phyloP scores from a whole-genome alignment of 2,113 vertebrate species.

The Sminthopsis crassicaudata region DNA sequence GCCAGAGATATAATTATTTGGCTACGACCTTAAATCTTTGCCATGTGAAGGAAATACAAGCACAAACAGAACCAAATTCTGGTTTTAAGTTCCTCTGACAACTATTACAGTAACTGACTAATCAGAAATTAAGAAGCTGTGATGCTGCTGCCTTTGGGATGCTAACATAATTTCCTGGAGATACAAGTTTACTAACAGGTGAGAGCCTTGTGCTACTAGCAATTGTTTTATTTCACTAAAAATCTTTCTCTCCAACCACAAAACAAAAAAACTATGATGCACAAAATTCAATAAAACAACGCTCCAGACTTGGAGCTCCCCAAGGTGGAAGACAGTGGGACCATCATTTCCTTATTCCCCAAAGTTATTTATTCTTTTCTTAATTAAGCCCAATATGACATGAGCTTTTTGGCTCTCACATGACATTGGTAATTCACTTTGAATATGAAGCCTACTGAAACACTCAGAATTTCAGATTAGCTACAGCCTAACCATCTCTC shows the following conservation, averaged over 20 bases:
- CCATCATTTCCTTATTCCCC: neutral
- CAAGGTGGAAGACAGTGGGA: neutral
- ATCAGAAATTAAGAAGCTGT: slow-evolving; percentile 88
- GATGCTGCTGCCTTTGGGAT: slow-evolving; percentile 91
- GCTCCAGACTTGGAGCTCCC: neutral
- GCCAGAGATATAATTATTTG: slow-evolving; percentile 86
- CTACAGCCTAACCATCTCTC: neutral
- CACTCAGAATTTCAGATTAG: neutral
- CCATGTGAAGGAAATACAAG: slow-evolving; percentile 92
- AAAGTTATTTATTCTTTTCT: neutral
- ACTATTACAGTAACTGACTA: slow-evolving; percentile 92
- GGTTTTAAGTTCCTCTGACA: slow-evolving; percentile 89
- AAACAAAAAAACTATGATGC: no score
- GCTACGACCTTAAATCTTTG: slow-evolving; percentile 90
- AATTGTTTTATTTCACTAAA: slow-evolving; percentile 21
- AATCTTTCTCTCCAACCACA: neutral
- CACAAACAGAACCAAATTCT: slow-evolving; percentile 84
- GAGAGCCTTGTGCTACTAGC: slow-evolving; percentile 30
- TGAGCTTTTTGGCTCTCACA: neutral
- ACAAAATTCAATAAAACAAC: neutral
- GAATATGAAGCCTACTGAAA: neutral
- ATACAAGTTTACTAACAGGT: slow-evolving; percentile 94
- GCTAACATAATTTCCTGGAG: slow-evolving; percentile 90
- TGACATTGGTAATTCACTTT: neutral
- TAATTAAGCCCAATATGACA: neutral